Evolutionary conservation across 2,888 invertebrate genomes (phyloP).

Genomic region (Mongoloraphidia duomilia): DNA sequence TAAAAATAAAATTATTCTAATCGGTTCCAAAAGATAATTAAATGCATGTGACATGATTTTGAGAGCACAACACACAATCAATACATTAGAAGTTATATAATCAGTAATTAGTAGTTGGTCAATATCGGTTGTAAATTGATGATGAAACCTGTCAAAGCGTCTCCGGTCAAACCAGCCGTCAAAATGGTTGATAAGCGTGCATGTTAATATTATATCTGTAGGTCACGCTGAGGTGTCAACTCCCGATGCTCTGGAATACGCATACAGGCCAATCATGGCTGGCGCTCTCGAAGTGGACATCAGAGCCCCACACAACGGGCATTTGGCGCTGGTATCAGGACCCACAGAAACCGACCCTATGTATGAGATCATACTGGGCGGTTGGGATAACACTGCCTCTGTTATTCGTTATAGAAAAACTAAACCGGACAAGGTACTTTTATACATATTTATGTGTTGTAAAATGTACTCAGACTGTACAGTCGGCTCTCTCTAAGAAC

Average conservation of each 20-base stretch:
- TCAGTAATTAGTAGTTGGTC: no score
- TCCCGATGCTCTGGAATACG: constrained; percentile 42
- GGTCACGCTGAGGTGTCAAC: constrained; percentile 40
- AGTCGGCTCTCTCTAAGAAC: no score
- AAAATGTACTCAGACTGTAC: no score
- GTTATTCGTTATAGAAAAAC: constrained; percentile 47
- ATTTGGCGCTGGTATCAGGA: constrained; percentile 40
- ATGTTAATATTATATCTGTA: constrained; percentile 21
- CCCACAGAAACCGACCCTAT: constrained; percentile 43
- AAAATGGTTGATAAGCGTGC: not conserved
- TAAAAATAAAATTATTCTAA: no score
- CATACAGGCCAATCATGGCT: constrained; percentile 38
- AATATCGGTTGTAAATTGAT: no score
- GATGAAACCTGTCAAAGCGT: no score
- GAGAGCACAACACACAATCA: no score
- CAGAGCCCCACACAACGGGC: constrained; percentile 48
- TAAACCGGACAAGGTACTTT: constrained; percentile 45
- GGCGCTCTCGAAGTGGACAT: constrained; percentile 42
- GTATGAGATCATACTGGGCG: constrained; percentile 53
- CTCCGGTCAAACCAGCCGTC: not conserved
- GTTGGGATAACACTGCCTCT: constrained; percentile 51
- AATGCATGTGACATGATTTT: no score
- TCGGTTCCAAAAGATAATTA: no score
- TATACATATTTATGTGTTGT: constrained; percentile 1
- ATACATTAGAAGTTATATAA: no score